Base-by-base conservation (phyloP, 2,797 vertebrate genomes). In the Takifugu ocellatus region DNA sequence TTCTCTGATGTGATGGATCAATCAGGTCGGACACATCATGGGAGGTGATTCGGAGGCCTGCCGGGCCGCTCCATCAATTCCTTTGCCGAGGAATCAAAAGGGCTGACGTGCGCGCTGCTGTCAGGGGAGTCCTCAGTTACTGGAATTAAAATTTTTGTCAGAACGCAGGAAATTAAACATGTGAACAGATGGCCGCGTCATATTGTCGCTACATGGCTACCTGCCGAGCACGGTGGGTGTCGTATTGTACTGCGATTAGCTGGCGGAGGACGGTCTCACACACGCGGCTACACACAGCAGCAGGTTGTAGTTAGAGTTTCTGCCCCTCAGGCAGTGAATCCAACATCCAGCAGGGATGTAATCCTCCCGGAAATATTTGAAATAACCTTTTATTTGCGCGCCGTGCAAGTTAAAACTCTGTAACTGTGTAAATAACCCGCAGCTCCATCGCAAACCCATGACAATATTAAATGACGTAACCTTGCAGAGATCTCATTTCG, bases 131-230 rank as follows among this genome's bases (percentile, higher is more conserved):
- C 39, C 25, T 68, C 60, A 3, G 48, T 72, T 67, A 48, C 56
- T 44, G 2, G 36, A 44, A 17, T 7, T 17, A 16, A 17, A 16
- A 44, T 44, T 44, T 21, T 44, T 39, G 14, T 39, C 15, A 44
- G 43, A n/a, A 43, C 2, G 43, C 49, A 0, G 25, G 43, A 64
- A 43, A 51, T 4, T 12, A 39, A 39, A 47, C 24, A 25, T 14
- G 46, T 6, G 51, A 74, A 59, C 84, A 82, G 76, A 79, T 65
- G 76, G 83, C 64, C 1, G 3, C 53, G 59, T 75, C 66, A 29
- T 68, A 56, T 77, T 66, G 56, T 51, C 5, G 47, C 60, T 49
- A 62, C 66, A 70, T 51, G 56, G 54, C 47, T 56, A 56, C 75
- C 72, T 3, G 2, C 21, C 27, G 72, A 56, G 75, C 66, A 33